Conservation (phyloP, 2,888 invertebrate genomes). For the Sminthurides aquaticus region DNA sequence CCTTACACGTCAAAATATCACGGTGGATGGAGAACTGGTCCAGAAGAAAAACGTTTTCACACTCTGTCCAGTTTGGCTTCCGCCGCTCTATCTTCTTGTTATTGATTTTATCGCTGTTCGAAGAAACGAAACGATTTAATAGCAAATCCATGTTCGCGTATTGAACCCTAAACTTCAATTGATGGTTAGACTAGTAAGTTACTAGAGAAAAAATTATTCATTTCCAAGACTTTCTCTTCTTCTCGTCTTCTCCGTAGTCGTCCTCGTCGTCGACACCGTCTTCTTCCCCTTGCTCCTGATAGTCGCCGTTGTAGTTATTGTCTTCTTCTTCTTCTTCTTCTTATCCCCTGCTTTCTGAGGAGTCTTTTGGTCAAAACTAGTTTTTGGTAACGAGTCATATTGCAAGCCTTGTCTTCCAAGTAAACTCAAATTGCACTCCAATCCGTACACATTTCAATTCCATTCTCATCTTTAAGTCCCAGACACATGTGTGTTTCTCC, state of each 20-base stretch:
- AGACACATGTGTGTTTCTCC: conserved; percentile 1
- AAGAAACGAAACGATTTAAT: conserved; percentile 22
- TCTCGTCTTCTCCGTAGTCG: conserved; percentile 5
- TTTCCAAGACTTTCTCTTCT: conserved; percentile 19
- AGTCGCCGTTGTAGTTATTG: neutral
- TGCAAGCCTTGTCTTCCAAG: conserved; percentile 13
- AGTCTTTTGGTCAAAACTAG: conserved; percentile 25
- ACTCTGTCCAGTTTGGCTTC: conserved; percentile 33
- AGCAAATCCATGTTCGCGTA: conserved; percentile 25
- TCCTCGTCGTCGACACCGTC: neutral
- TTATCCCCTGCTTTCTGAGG: too few species aligned
- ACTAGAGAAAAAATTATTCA: conserved; percentile 22
- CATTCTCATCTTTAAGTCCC: conserved; percentile 17
- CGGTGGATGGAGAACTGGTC: conserved; percentile 42
- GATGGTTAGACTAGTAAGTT: conserved; percentile 20
- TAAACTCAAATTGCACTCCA: neutral
- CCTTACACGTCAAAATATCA: conserved; percentile 43
- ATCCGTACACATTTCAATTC: conserved; percentile 10
- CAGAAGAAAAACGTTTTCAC: conserved; percentile 42
- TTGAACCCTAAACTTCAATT: conserved; percentile 20
- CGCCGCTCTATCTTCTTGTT: conserved; percentile 28
- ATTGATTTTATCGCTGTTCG: conserved; percentile 17
- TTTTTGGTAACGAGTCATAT: conserved; percentile 20
- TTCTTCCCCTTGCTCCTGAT: neutral
- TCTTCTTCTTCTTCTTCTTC: neutral